Base-by-base conservation (phyloP, 1,140 invertebrate species). In the Sitodiplosis mosellana region DNA sequence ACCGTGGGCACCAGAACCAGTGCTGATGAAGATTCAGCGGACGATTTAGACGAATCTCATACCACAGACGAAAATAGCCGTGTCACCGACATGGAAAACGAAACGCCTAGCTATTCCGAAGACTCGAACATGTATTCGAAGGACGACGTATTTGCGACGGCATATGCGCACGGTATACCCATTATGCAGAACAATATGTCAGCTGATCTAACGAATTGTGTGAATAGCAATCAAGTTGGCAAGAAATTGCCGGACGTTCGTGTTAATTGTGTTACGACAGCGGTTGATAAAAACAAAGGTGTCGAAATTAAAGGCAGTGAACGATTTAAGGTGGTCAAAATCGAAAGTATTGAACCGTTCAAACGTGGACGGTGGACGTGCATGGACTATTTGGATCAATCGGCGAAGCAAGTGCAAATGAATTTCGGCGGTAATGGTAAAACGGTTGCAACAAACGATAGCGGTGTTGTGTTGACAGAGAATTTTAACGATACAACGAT, bases 251-350 rank as follows among this genome's bases (percentile, higher is more conserved):
- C 18, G 1, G 73, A 75, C 56, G 71, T 75, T 51, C 73, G 73
- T 59, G 73, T 75, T 37, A 78, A 72, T 56, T 27, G 27, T 27
- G 72, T 75, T 18, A 72, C 68, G 48, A 77, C 76, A 56, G 74
- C 74, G 4, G 27, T 27, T 3, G 27, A 27, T 27, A 27, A 27
- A 27, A 27, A 27, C 27, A 27, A 27, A 27, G 71, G 72, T 18
- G 73, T 79, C 48, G 78, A 78, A 64, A 71, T 77, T 36, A 79
- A 74, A 53, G 71, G 71, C 47, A 86, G 84, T 64, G 83, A 87
- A 63, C 71, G 89, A 51, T 96, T 96, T 65, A 91, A 91, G 73
- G 89, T 95, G 54, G 90, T 96, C 19, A 95, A 94, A 73, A 90
- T 95, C 51, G 88, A 91, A 65, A 92, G 85, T 60, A 86, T 87